These are phyloP conservation scores for Myiothlypis coronata DNA, from an alignment of 2,797 vertebrate species.

Conservation along the genomic window DNA sequence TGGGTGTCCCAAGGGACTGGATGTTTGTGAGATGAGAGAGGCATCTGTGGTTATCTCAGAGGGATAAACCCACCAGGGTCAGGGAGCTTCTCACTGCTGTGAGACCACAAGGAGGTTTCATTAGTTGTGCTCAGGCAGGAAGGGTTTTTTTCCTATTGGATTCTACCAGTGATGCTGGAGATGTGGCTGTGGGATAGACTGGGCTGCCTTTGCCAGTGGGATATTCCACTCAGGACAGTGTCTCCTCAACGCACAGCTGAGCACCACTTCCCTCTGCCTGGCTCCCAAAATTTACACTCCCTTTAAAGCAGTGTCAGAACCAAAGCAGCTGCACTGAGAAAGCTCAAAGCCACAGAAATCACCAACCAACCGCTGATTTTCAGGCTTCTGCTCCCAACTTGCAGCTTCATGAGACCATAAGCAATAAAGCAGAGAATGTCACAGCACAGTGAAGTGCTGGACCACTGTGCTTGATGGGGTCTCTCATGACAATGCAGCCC, in stretches of 20 bases:
- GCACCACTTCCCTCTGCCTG: neutral
- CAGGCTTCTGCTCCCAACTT: neutral
- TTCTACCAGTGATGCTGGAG: neutral
- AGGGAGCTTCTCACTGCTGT: slow-evolving; percentile 23
- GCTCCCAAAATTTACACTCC: neutral
- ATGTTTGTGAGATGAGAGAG: neutral
- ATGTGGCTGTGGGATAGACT: neutral
- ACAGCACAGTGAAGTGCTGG: neutral
- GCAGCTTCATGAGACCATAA: neutral
- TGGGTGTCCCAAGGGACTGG: slow-evolving; percentile 63
- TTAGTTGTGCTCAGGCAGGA: slow-evolving; percentile 6
- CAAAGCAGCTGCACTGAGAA: neutral
- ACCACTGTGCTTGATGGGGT: slow-evolving; percentile 42
- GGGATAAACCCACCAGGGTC: slow-evolving; percentile 57
- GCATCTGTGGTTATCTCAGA: neutral
- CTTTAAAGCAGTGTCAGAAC: neutral
- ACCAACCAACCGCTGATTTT: neutral
- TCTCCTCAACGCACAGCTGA: neutral
- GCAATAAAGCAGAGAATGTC: slow-evolving; percentile 37
- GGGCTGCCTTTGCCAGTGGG: neutral
- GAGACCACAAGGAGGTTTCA: neutral
- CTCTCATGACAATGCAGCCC: slow-evolving; percentile 35
- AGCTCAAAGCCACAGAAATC: neutral
- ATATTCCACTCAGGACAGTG: rapidly evolving
- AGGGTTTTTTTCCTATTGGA: neutral